Conservation (phyloP, 2,797 vertebrate genomes). For the Phaenicophaeus curvirostris region DNA sequence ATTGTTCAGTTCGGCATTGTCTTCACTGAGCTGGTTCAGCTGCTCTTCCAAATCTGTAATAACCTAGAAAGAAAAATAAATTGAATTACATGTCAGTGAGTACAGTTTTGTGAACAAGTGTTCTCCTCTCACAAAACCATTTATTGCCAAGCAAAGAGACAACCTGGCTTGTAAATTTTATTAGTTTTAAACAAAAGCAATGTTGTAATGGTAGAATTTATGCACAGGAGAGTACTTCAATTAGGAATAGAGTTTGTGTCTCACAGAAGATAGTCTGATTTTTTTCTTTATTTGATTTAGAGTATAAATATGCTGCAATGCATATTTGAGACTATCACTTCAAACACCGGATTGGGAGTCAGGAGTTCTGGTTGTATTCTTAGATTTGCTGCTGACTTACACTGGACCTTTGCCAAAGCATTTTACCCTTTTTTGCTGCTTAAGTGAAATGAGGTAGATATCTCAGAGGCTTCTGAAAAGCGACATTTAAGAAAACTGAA, state of each 20-base stretch:
- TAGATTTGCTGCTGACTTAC: not conserved
- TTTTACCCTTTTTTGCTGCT: not conserved
- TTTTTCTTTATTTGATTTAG: not conserved
- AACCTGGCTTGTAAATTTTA: not conserved
- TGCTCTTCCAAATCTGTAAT: conserved; percentile 98
- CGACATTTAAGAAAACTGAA: not conserved
- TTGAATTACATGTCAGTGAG: not conserved
- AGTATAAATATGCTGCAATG: not conserved
- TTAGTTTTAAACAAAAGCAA: not conserved
- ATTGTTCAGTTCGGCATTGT: conserved; percentile 97
- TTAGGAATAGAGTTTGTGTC: not conserved
- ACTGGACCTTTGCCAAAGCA: not conserved
- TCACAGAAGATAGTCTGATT: not conserved
- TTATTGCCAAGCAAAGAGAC: not conserved
- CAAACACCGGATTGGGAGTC: not conserved
- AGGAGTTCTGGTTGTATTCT: not conserved
- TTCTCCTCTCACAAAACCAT: not conserved
- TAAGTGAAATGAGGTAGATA: not conserved
- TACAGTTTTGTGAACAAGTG: not conserved
- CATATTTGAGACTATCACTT: not conserved
- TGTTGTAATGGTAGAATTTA: not conserved
- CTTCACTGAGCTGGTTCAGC: conserved; percentile 94
- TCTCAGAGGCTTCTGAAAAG: not conserved
- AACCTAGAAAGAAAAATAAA: conserved; percentile 80
- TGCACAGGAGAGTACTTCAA: not conserved